Percentiles rank a stretch among this genome's conserved stretches.
Conservation (phyloP, 2,888 invertebrate genomes). For the Dioctria linearis region DNA sequence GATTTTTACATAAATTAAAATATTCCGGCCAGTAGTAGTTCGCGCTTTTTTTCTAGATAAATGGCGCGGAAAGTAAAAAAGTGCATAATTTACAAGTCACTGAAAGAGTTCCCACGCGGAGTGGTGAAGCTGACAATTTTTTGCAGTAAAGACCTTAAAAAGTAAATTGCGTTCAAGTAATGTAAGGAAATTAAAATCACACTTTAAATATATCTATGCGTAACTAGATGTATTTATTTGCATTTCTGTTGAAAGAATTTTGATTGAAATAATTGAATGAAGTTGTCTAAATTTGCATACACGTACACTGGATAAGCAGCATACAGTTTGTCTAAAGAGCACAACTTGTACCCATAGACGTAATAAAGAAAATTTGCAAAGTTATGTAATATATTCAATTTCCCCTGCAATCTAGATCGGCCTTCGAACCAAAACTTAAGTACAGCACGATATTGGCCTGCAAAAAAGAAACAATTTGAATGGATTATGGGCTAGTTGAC, state of each 20-base stretch:
- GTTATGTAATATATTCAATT: too few species aligned
- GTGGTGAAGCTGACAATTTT: not conserved
- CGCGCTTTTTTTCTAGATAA: constrained; percentile 1
- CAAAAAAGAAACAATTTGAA: too few species aligned
- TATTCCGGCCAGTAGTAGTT: not conserved
- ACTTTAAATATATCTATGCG: too few species aligned
- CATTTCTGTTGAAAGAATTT: constrained; percentile 13
- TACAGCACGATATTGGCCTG: too few species aligned
- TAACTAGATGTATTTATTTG: not conserved
- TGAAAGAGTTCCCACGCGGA: not conserved
- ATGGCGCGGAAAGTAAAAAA: not conserved
- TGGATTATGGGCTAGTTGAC: too few species aligned
- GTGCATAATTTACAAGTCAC: not conserved
- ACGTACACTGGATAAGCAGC: too few species aligned
- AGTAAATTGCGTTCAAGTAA: not conserved
- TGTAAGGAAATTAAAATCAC: not conserved
- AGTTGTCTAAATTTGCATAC: constrained; percentile 22
- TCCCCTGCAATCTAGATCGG: too few species aligned
- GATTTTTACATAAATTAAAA: constrained; percentile 1
- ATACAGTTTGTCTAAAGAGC: too few species aligned
- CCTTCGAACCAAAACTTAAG: too few species aligned
- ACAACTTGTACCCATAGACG: too few species aligned
- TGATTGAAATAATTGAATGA: constrained; percentile 26
- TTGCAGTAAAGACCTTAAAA: not conserved
- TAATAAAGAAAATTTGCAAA: too few species aligned